A percentile compares a stretch with the other conserved stretches of the same genome.
Evolutionary conservation across 2,888 invertebrate species (phyloP).

Genomic region (Drosophila falleni): DNA sequence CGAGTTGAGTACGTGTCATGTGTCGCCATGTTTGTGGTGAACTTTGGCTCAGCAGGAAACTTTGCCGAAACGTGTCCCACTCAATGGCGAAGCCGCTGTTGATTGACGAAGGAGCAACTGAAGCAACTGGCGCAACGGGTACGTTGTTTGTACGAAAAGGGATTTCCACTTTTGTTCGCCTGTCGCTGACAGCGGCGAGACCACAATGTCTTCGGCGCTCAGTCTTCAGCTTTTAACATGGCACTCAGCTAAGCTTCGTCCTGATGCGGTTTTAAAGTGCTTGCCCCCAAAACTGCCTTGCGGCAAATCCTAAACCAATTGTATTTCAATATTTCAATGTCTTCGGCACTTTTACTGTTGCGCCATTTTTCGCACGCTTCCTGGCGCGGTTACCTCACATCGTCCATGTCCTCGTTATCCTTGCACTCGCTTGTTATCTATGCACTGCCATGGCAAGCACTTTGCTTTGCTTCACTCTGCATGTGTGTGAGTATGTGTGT

Average conservation of each 20-base stretch:
- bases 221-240: background rate
- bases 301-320: slow-evolving; percentile 64
- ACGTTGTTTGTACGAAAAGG: slow-evolving; percentile 55
- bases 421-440: slow-evolving; percentile 73
- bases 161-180: slow-evolving; percentile 64
- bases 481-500: slow-evolving; percentile 13
- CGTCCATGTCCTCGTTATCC: slow-evolving; percentile 68
- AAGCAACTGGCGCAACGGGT: slow-evolving; percentile 35
- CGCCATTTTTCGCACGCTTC: slow-evolving; percentile 64
- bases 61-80: slow-evolving; percentile 73
- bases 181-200: slow-evolving; percentile 60
- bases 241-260: slow-evolving; percentile 9
- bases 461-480: slow-evolving; percentile 41
- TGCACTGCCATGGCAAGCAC: slow-evolving; percentile 67
- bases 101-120: slow-evolving; percentile 68
- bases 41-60: slow-evolving; percentile 71
- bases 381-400: slow-evolving; percentile 11
- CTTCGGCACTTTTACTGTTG: slow-evolving; percentile 60
- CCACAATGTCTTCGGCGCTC: slow-evolving; percentile 59
- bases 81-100: slow-evolving; percentile 64
- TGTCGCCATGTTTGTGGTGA: slow-evolving; percentile 76
- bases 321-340: slow-evolving; percentile 82
- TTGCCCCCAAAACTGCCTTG: slow-evolving; percentile 6
- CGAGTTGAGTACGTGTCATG: slow-evolving; percentile 75
- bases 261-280: slow-evolving; percentile 42